A percentile compares a stretch with the other conserved stretches of the same genome.
phyloP scores from a whole-genome alignment of 2,797 vertebrate genomes.

The Gallinago solitaria region DNA sequence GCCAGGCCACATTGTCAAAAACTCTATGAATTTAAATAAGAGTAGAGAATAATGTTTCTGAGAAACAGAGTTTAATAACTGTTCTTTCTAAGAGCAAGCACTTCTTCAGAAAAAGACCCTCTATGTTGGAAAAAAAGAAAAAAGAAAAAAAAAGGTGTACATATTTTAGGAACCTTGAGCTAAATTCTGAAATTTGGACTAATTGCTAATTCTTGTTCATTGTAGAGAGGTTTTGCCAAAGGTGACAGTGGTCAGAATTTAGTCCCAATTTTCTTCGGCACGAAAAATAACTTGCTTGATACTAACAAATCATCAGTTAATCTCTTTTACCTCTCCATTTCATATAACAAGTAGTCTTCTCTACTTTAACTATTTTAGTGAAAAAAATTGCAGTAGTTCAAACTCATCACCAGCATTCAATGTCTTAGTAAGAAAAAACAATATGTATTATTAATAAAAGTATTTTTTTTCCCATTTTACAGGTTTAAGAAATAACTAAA shows the following conservation, averaged over 20 bases:
- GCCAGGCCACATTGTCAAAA: conserved; percentile 9
- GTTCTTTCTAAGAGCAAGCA: background rate
- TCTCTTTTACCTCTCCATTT: background rate
- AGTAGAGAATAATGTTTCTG: background rate
- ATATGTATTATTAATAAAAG: background rate
- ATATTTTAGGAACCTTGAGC: background rate
- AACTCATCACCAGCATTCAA: background rate
- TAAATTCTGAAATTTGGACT: background rate
- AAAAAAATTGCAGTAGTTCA: background rate
- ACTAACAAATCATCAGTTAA: background rate
- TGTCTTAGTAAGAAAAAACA: background rate
- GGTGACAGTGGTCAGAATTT: background rate
- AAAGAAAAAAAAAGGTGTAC: background rate
- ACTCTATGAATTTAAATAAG: conserved; percentile 33
- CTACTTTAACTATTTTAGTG: background rate
- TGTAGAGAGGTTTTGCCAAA: background rate
- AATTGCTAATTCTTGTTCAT: background rate
- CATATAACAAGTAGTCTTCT: background rate
- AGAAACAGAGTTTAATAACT: background rate
- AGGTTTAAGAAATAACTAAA: background rate
- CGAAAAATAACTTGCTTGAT: background rate
- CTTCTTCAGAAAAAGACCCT: background rate
- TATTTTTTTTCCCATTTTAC: background rate
- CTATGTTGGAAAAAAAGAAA: background rate
- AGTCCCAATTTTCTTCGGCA: background rate